Evolutionary conservation across 2,888 invertebrate species (phyloP), one percentile per base, ranked within the genome.

Genomic region (Microctonus brassicae): DNA sequence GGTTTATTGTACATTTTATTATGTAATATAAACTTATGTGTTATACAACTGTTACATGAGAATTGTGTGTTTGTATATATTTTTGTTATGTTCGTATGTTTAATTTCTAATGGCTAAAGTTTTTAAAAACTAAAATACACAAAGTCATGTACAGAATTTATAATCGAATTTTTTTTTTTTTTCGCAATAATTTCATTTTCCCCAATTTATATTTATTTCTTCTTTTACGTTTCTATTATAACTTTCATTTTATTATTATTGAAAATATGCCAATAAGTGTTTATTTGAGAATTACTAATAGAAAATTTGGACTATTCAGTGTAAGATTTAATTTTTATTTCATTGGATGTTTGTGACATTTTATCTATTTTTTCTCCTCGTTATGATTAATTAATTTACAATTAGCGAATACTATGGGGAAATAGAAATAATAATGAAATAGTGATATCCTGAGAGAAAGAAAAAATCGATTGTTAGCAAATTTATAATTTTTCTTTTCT

Each of bases 11-110:
- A 85, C 81, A 83, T 86, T 86, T 86, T 86, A 85, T 86, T 86
- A 85, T 85, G 83, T 86, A 86, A 86, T 86, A 86, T 85, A 86
- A 86, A 86, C 84, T 86, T 86, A 85, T 85, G 80, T 84, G 83
- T 84, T 86, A 86, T 84, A 84, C 84, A 42, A 84, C 82, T 79
- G 81, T 83, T 85, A 86, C 84, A 86, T 83, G 79, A 82, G 33
- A 78, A 65, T 47, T 62, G 22, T 64, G 26, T 39, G 39, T 58
- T 13, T 70, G 57, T 26, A 33, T 57, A 24, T 57, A n/a, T 24
- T 39, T 24, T 36, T 55, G 36, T 64, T 29, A 24, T 67, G 13
- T 75, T 79, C 79, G 80, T 81, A 79, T 80, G 60, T 68, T 79
- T 83, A 83, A 77, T 67, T 79, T 78, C 83, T 86, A 84, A 78